These are phyloP conservation scores for Tangara arthus DNA, from an alignment of 2,797 vertebrate species.

Conservation along the genomic window DNA sequence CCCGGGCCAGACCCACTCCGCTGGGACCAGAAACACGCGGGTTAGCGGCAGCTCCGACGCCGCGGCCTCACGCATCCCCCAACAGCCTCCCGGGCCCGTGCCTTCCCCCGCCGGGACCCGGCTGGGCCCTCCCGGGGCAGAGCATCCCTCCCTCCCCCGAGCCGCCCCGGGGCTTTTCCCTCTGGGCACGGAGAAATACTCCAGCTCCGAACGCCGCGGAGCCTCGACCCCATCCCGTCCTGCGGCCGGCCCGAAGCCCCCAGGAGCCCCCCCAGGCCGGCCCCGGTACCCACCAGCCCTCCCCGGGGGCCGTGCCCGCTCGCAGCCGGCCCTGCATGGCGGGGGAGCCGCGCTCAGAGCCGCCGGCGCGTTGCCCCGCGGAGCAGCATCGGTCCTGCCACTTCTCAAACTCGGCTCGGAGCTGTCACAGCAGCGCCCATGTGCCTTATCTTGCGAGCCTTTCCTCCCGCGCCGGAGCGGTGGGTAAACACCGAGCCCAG, in stretches of 20 bases:
- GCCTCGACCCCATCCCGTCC: neutral
- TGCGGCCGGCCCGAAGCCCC: neutral
- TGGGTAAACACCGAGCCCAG: neutral
- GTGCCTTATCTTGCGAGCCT: slow-evolving; percentile 36
- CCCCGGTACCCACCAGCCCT: neutral
- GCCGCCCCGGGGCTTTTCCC: neutral
- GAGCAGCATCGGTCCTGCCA: neutral
- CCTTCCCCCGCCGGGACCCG: neutral
- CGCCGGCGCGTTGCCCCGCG: neutral
- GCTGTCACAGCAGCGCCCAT: slow-evolving; percentile 56
- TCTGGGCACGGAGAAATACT: neutral
- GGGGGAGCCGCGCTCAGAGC: neutral
- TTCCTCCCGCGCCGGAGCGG: neutral
- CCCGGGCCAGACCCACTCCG: slow-evolving; percentile 96
- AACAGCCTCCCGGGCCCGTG: neutral
- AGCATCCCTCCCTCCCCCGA: neutral
- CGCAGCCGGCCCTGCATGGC: slow-evolving; percentile 20
- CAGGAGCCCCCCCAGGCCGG: neutral
- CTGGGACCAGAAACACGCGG: slow-evolving; percentile 82
- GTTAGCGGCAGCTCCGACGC: slow-evolving; percentile 59
- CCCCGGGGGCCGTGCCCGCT: neutral
- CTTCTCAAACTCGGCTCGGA: slow-evolving; percentile 9
- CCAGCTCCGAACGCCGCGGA: neutral
- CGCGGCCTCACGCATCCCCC: neutral
- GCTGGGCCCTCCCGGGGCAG: neutral